Percentiles rank a stretch among this genome's conserved stretches.
These are phyloP conservation scores for Spatula clypeata DNA, from an alignment of 2,797 vertebrate species.

Conservation along the genomic window DNA sequence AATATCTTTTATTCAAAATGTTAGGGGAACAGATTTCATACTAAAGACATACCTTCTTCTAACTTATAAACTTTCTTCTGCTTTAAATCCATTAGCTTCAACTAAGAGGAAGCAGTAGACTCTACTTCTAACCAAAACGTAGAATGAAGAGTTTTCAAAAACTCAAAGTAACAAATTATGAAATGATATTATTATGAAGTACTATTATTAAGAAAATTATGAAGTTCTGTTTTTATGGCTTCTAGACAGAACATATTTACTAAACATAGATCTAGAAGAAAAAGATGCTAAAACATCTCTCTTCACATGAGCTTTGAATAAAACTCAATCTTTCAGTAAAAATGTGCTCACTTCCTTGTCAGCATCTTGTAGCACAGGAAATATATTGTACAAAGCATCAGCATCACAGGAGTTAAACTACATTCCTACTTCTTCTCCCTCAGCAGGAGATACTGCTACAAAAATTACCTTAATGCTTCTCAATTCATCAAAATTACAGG, in stretches of 20 bases:
- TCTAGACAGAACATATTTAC: neutral
- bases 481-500: neutral
- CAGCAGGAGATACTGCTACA: neutral
- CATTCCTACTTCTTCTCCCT: neutral
- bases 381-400: neutral
- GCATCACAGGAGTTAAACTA: neutral
- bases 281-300: neutral
- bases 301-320: neutral
- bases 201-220: neutral
- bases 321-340: neutral
- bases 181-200: too few species aligned
- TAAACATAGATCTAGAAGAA: neutral
- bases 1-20: neutral
- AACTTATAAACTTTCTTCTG: neutral
- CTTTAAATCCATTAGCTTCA: neutral
- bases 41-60: neutral
- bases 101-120: neutral
- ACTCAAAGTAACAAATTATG: neutral
- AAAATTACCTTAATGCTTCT: neutral
- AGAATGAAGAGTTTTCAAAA: neutral
- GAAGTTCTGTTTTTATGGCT: neutral
- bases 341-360: neutral
- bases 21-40: neutral
- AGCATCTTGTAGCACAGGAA: neutral
- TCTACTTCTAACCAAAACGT: neutral